These are phyloP conservation scores for Rhinolophus ferrumequinum DNA, from an alignment of 2,113 vertebrate genomes.

Conservation along the genomic window DNA sequence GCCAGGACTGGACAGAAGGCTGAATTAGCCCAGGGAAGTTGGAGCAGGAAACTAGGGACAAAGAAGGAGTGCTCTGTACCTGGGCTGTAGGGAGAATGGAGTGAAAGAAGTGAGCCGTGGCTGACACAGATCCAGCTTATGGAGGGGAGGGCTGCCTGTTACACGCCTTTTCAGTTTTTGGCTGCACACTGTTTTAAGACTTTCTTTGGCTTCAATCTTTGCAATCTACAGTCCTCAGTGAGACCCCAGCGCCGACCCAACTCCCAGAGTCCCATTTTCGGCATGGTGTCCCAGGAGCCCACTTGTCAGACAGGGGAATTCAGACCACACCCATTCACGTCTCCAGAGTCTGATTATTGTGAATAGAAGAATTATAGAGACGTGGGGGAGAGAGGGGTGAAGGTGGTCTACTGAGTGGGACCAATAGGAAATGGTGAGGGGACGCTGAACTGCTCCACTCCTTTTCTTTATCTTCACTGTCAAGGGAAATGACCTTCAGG, in stretches of 20 bases:
- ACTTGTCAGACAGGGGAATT: background rate
- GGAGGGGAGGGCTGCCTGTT: accelerated
- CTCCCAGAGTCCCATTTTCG: background rate
- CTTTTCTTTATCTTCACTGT: background rate
- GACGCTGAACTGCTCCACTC: too few relatives aligned
- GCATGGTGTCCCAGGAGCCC: background rate
- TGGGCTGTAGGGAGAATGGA: background rate
- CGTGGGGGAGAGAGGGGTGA: background rate
- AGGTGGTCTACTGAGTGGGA: background rate
- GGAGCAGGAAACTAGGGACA: background rate
- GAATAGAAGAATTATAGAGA: background rate
- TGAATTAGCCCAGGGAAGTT: background rate
- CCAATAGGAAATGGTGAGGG: accelerated
- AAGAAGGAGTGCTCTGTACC: background rate
- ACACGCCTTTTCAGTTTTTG: background rate
- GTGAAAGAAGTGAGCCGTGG: accelerated
- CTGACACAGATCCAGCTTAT: too few relatives aligned
- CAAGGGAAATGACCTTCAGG: background rate
- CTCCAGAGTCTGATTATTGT: background rate
- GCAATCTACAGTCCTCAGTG: background rate
- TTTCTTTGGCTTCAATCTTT: background rate
- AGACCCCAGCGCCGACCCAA: background rate
- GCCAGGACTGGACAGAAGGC: background rate
- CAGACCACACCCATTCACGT: background rate
- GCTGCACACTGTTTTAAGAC: background rate